phyloP scores from a whole-genome alignment of 2,888 invertebrate species.

The Pammene aurita region DNA sequence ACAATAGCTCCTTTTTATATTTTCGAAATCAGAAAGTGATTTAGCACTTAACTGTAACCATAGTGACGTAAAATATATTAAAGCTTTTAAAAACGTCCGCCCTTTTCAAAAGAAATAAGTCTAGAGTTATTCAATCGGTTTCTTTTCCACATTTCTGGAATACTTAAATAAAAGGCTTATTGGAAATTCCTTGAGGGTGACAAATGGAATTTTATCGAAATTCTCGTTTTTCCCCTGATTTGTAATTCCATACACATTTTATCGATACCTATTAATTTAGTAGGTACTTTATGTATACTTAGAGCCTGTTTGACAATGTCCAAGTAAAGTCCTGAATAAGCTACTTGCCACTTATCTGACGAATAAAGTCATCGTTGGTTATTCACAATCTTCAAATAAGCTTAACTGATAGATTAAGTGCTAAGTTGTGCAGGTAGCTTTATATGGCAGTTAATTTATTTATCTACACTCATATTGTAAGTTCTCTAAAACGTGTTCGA shows the following conservation, averaged over 20 bases:
- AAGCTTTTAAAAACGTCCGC: neutral
- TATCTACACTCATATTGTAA: too few relatives aligned
- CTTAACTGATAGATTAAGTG: too few relatives aligned
- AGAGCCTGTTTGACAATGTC: too few relatives aligned
- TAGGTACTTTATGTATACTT: too few relatives aligned
- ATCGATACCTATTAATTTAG: neutral
- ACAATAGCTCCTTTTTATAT: too few relatives aligned
- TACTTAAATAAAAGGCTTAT: neutral
- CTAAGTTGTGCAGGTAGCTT: too few relatives aligned
- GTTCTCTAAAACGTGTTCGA: too few relatives aligned
- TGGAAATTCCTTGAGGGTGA: constrained; percentile 1
- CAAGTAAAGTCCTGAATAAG: too few relatives aligned
- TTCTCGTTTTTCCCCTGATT: neutral
- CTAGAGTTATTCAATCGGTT: neutral
- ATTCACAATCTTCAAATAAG: too few relatives aligned
- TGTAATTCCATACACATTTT: neutral
- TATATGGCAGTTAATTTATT: too few relatives aligned
- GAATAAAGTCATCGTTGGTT: too few relatives aligned
- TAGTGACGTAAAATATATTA: neutral
- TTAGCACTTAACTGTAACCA: neutral
- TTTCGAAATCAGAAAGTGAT: neutral
- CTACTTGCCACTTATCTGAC: too few relatives aligned
- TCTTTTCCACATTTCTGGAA: neutral
- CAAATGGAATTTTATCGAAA: constrained; percentile 12
- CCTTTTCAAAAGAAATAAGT: neutral